phyloP scores from a whole-genome alignment of 1,140 invertebrate species.

The Cyphomyrmex costatus region DNA sequence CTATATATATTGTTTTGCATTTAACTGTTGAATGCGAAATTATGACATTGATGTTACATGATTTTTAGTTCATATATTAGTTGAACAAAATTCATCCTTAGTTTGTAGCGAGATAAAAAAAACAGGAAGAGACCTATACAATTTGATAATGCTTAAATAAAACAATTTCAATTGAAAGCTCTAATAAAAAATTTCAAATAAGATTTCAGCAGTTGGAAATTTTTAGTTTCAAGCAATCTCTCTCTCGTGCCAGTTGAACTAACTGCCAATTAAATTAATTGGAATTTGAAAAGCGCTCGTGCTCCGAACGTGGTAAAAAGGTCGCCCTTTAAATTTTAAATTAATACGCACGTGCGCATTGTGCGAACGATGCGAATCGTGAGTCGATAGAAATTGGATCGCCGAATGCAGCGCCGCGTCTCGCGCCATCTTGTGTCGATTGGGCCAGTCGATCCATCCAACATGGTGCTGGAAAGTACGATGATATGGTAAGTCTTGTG shows the following conservation, averaged over 20 bases:
- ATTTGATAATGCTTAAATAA: background rate
- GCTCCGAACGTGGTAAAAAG: too few relatives aligned
- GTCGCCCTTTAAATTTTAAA: slow-evolving; percentile 2
- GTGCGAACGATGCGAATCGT: background rate
- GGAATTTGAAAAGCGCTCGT: background rate
- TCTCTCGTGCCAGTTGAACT: background rate
- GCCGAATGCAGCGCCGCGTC: background rate
- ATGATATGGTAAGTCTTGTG: slow-evolving; percentile 95
- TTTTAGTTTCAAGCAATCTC: background rate
- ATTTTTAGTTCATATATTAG: too few relatives aligned
- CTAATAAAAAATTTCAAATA: too few relatives aligned
- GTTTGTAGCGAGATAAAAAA: background rate
- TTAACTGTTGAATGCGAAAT: too few relatives aligned
- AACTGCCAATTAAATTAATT: background rate
- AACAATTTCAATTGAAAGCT: background rate
- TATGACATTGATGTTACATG: too few relatives aligned
- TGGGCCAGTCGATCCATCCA: slow-evolving; percentile 80
- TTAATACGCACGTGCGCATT: slow-evolving; percentile 13
- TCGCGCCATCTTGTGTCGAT: background rate
- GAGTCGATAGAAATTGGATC: slow-evolving; percentile 26
- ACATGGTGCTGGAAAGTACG: slow-evolving; percentile 99
- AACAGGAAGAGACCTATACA: background rate
- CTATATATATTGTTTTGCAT: too few relatives aligned
- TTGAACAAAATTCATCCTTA: too few relatives aligned
- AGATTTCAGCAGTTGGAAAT: background rate